Evolutionary conservation across 2,888 invertebrate genomes (phyloP), one percentile per base, ranked within the genome.

Genomic region (Blera fallax): DNA sequence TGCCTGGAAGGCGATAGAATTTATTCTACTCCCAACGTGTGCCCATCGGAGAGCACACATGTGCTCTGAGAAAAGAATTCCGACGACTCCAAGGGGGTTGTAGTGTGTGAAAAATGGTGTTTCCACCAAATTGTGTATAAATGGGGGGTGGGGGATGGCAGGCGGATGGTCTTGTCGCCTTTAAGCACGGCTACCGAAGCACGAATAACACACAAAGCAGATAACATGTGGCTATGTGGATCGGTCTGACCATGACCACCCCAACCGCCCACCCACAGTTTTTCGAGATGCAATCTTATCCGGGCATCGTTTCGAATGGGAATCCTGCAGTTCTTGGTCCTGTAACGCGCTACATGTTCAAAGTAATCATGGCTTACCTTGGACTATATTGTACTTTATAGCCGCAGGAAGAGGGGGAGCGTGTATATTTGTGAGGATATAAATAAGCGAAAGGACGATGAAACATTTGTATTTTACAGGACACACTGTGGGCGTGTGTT

Each of bases 311-410:
- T 80, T 69, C 52, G 70, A 74, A 80, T 74, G 80, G 43, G 60
- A 83, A 80, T 65, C 52, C 83, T 37, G 78, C 67, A 65, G 67
- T 73, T 73, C 60, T 69, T 62, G 73, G 11, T 72, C 34, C 58
- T 69, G 69, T 69, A 60, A 65, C 27, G 40, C 65, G 73, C 54
- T 74, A 54, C 62, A 73, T 74, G 67, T 54, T 84, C 67, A 64
- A 69, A 74, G 84, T 84, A 80, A 84, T 84, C 84, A 84, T 58
- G 65, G 80, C 64, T 80, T 80, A 80, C 79, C 84, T 84, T 80
- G 84, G 84, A 74, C 80, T 80, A 70, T 80, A 80, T 84, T 84
- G 74, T 84, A 32, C 58, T 80, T 84, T 65, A 84, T 76, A 70
- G 74, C 80, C 80, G 70, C 69, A 76, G 74, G 74, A 62, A n/a